A percentile compares a stretch with the other conserved stretches of the same genome.
phyloP scores from a whole-genome alignment of 1,140 invertebrate genomes.

The Apis laboriosa region DNA sequence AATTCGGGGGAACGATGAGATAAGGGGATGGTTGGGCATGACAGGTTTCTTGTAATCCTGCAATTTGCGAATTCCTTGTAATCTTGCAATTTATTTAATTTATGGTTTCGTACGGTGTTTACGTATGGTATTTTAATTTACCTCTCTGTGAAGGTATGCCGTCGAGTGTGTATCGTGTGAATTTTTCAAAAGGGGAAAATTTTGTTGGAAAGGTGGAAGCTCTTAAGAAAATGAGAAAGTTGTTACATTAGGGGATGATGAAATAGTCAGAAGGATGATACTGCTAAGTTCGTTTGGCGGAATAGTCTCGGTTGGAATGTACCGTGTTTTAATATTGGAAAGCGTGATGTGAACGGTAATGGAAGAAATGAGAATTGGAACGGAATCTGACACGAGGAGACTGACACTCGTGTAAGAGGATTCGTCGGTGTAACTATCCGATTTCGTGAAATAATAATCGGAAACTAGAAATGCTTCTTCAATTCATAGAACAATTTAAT shows the following conservation, averaged over 20 bases:
- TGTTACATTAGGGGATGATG: slow-evolving; percentile 9
- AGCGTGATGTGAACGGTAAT: background rate
- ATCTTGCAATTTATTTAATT: background rate
- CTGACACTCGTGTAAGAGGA: background rate
- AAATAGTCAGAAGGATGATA: slow-evolving; percentile 6
- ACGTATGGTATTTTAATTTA: background rate
- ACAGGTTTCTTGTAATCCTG: background rate
- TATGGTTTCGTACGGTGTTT: too few species aligned
- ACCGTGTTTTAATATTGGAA: background rate
- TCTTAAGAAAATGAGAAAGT: slow-evolving; percentile 28
- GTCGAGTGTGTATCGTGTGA: background rate
- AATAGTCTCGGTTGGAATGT: background rate
- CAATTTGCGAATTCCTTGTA: background rate
- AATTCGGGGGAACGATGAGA: background rate
- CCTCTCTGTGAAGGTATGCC: background rate
- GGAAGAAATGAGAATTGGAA: background rate
- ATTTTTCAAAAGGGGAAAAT: background rate
- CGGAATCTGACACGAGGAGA: background rate
- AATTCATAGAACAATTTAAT: background rate
- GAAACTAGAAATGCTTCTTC: background rate
- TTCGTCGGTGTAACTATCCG: background rate
- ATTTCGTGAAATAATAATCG: background rate
- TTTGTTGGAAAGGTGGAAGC: background rate
- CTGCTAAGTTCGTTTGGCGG: background rate
- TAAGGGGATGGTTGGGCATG: background rate